Base-by-base conservation (phyloP, 2,113 vertebrate species). In the Dunckerocampus dactyliophorus region DNA sequence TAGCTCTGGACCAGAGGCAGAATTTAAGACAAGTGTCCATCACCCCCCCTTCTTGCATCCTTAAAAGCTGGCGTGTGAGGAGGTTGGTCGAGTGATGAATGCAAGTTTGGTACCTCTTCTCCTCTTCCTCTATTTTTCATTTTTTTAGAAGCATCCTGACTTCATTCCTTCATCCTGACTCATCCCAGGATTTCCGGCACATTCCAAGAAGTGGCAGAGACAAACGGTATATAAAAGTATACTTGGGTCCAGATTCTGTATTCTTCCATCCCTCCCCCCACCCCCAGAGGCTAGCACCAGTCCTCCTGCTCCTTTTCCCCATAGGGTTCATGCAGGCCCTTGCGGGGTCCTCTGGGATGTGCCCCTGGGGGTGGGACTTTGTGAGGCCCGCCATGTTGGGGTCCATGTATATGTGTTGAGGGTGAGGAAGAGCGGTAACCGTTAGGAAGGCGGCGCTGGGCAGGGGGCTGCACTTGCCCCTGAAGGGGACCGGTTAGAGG, bases 281-380 rank as follows among this genome's bases (percentile, higher is more conserved):
- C 75, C 82, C 82, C 86, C 85, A 72, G 82, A 84, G 89, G 91
- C 92, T 95, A 96, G 94, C 94, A 95, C 93, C 94, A 95, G 87
- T 95, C 94, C 60, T 95, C 93, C 57, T 93, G 93, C 75, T 94
- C 93, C 46, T 90, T 94, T 80, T 95, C 92, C 66, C 90, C 93
- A 85, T 92, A 94, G 86, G 92, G 92, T 89, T 95, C 93, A 69
- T 93, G 94, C 84, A 91, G 88, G 75, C 92, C 92, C 84, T 90
- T 93, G 67, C 92, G 90, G 65, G 86, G 91, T 84, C 85, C 91
- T 69, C 87, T 76, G 17, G 87, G 85, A 62, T 89, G 90, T 49
- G 76, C 83, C 14, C 72, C 77, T 22, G 86, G 82, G 62, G 84
- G 87, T 15, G 88, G 88, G 34, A 88, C 81, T 80, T 92, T 92